phyloP scores from a whole-genome alignment of 2,888 invertebrate species.

The Trachelus troglodyta region DNA sequence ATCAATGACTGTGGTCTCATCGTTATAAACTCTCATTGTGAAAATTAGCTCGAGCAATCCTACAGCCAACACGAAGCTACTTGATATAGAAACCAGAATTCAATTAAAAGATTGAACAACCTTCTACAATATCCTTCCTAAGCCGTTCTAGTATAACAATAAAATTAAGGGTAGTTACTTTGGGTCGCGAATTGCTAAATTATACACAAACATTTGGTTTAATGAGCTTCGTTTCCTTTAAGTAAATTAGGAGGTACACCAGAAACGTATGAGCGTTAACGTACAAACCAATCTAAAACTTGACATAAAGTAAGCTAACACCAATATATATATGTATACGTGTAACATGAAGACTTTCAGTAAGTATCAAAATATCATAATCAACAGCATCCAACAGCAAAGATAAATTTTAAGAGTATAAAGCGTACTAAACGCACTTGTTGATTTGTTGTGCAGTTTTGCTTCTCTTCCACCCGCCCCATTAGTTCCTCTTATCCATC shows the following conservation, averaged over 20 bases:
- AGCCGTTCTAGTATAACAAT: no score
- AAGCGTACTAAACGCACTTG: conserved; percentile 4
- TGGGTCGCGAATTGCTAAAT: neutral
- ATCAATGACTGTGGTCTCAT: no score
- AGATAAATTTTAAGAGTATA: neutral
- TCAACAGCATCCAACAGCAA: conserved; percentile 11
- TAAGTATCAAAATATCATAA: conserved; percentile 13
- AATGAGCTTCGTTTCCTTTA: neutral
- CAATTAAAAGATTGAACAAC: no score
- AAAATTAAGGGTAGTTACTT: no score
- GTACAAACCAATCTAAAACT: neutral
- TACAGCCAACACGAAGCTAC: no score
- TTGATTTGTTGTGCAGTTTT: conserved; percentile 7
- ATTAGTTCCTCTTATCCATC: neutral
- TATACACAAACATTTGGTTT: neutral
- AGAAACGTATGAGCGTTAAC: neutral
- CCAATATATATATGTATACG: no score
- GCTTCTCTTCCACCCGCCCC: neutral
- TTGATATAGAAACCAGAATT: no score
- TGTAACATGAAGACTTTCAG: no score
- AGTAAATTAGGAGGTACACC: neutral
- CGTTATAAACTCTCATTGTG: no score
- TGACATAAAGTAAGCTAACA: no score
- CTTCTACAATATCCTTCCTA: no score
- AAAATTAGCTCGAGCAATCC: no score